Evolutionary conservation across 2,888 invertebrate genomes (phyloP), one percentile per base, ranked within the genome.

Genomic region (Eurois occulta): DNA sequence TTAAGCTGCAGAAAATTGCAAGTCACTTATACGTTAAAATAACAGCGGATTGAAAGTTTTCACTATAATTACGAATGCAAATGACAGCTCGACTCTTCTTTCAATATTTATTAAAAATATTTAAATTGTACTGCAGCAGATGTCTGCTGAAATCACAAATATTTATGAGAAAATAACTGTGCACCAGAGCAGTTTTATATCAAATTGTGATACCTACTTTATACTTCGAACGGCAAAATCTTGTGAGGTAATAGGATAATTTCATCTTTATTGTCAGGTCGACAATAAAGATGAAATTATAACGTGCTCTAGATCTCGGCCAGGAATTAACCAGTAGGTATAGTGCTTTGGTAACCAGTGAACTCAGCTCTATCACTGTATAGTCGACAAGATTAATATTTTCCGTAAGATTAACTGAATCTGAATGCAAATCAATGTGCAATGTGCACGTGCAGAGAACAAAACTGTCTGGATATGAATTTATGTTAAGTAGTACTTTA

Each of bases 81-180:
- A 69, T 38, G 41, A 43, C 21, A 48, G 64, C 66, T 62, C 38
- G 21, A 60, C 28, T n/a, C 43, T 46, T n/a, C 43, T 58, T 69
- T 35, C 41, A 77, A 83, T 69, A 69, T 83, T 80, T 41, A 76
- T 76, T 64, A 24, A 68, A 58, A 82, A 71, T 68, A 62, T 69
- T 78, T 24, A 58, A 79, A 55, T 81, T 52, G 4, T 6, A 21
- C 24, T 68, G 75, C 67, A 55, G 18, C 67, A 76, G 82, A 55
- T 76, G 62, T 75, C 52, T 41, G 38, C 35, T 68, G 43, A 68
- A 46, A 62, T 67, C 35, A 46, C 13, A 55, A 52, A 55, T 41
- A 58, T 81, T 74, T 74, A 41, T 66, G n/a, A 48, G 46, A 11
- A n/a, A 21, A 41, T 32, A 58, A 18, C 52, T 55, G 28, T 46